Evolutionary conservation across 2,797 vertebrate genomes (phyloP), one percentile per base, ranked within the genome.

Genomic region (Graptemys geographica): DNA sequence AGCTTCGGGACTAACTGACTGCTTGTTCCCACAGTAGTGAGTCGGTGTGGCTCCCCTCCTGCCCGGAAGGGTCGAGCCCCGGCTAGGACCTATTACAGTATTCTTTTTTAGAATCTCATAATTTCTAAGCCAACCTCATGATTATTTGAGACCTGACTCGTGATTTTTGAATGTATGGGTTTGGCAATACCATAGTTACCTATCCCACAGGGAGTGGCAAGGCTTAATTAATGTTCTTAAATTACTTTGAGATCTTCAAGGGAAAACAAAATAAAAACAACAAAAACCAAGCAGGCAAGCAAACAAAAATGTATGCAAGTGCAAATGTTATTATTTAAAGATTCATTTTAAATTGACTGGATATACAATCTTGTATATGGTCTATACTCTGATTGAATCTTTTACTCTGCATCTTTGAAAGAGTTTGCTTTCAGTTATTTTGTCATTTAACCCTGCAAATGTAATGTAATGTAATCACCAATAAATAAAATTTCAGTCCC

Each of bases 381-480:
- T 88, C 86, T 96, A 41, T 69, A 69, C 51, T 53, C 37, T 88
- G 87, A 82, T 76, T 81, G 41, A 56, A 90, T 86, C 28, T 79
- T 95, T 94, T 93, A 94, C 96, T 92, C 88, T 93, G 78, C 47
- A 59, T 89, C 65, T 91, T 78, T 81, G 85, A 74, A 94, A 37
- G 25, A 83, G 49, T 92, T 78, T 95, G 27, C 6, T 93, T 96
- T 92, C 72, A 3, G 0, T 37, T 44, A 87, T 11, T 47, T 55
- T 90, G 84, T 41, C 28, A 87, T 93, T 95, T 95, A 91, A 93
- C 96, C 87, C n/a, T 74, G 53, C 53, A 95, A 94, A 96, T 81
- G 55, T 80, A 89, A 88, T 81, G 55, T 80, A 89, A 88, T 83
- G 31, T 83, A 87, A 94, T 74, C 56, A 81, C 47, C 3, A 25